phyloP scores from a whole-genome alignment of 2,888 invertebrate genomes.

The Drosophila monieri region DNA sequence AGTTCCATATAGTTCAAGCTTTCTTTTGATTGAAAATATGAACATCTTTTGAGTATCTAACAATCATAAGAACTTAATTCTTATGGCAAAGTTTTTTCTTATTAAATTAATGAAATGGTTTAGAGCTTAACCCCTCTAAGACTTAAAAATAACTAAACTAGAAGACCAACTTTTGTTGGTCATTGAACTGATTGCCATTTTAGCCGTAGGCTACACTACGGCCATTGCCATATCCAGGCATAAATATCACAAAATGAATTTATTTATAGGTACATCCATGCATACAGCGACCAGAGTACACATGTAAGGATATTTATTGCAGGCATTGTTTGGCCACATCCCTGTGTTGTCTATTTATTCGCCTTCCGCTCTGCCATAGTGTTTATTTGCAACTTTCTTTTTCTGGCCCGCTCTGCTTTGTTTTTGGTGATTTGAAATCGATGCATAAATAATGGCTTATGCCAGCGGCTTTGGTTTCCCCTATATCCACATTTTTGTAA shows the following conservation, averaged over 20 bases:
- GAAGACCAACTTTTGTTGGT: conserved; percentile 57
- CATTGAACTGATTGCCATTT: conserved; percentile 66
- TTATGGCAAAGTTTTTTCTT: too few relatives aligned
- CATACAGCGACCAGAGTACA: conserved; percentile 37
- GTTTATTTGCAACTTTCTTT: conserved; percentile 40
- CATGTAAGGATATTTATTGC: conserved; percentile 36
- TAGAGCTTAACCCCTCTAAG: neutral
- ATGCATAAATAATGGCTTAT: conserved; percentile 75
- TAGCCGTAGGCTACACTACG: conserved; percentile 27
- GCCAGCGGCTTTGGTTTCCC: conserved; percentile 53
- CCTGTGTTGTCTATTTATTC: conserved; percentile 44
- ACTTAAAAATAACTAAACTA: neutral
- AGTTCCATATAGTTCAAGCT: neutral
- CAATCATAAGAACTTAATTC: too few relatives aligned
- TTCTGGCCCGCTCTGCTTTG: conserved; percentile 20
- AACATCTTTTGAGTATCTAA: too few relatives aligned
- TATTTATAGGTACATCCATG: conserved; percentile 38
- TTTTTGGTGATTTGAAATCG: conserved; percentile 64
- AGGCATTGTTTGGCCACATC: conserved; percentile 36
- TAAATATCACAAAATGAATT: conserved; percentile 63
- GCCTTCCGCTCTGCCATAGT: conserved; percentile 27
- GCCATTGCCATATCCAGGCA: conserved; percentile 43
- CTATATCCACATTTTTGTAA: conserved; percentile 32
- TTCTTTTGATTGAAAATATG: too few relatives aligned
- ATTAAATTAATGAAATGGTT: neutral